Conservation (phyloP, 2,113 vertebrate genomes). For the Atrichornis clamosus region DNA sequence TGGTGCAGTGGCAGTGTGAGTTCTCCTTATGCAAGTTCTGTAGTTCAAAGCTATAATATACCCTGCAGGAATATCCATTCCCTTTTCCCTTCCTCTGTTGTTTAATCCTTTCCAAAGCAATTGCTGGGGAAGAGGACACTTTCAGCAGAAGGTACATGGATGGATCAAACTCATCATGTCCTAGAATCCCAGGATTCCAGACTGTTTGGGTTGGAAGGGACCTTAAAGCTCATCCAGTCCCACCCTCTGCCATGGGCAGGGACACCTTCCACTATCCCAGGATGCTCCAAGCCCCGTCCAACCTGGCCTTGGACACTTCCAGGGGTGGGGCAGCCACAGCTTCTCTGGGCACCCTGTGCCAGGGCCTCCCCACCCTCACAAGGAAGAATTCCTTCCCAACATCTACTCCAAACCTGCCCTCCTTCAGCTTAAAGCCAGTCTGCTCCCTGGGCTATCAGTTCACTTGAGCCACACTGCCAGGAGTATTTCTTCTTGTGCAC, state of each 20-base stretch:
- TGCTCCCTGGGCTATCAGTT: not conserved
- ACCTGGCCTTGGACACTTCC: not conserved
- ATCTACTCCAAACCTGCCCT: not conserved
- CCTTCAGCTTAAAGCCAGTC: not conserved
- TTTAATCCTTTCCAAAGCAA: not conserved
- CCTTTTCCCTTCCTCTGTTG: not conserved
- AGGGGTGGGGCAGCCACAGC: not conserved
- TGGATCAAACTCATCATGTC: not conserved
- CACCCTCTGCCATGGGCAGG: not conserved
- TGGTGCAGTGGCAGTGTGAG: not conserved
- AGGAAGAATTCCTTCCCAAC: not conserved
- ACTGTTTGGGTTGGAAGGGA: not conserved
- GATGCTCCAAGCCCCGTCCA: rapidly evolving
- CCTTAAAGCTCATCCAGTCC: not conserved
- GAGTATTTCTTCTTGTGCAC: not conserved
- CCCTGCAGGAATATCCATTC: not conserved
- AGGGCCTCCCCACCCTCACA: not conserved
- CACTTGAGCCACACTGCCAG: not conserved
- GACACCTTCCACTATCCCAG: not conserved
- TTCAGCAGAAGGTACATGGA: not conserved
- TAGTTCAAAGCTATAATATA: not conserved
- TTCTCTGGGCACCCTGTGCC: not conserved
- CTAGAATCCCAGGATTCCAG: not conserved
- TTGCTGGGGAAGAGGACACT: not conserved
- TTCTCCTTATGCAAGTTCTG: not conserved